phyloP scores from a whole-genome alignment of 1,140 invertebrate species.

The Drosophila oshimai region DNA sequence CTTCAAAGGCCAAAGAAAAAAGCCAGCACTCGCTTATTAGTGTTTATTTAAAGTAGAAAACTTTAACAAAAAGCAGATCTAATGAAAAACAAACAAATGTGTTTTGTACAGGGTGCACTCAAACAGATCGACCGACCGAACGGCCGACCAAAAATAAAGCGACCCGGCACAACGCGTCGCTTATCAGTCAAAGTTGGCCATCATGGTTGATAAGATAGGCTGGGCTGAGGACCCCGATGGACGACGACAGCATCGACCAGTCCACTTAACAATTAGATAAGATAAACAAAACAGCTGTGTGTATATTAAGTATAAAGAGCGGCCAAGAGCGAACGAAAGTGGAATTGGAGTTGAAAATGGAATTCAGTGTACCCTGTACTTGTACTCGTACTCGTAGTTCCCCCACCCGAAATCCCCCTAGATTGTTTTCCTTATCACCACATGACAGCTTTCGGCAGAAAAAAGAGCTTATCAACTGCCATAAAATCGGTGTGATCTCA shows the following conservation, averaged over 20 bases:
- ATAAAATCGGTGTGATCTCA: constrained; percentile 17
- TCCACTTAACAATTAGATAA: constrained; percentile 35
- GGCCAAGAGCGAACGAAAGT: constrained; percentile 50
- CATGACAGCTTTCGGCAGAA: not conserved
- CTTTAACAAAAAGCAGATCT: constrained; percentile 17
- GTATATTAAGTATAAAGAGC: constrained; percentile 18
- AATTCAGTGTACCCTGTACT: constrained; percentile 23
- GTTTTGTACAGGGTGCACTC: not conserved
- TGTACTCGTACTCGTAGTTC: too few relatives aligned
- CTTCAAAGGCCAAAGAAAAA: constrained; percentile 9
- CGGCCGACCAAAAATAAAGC: constrained; percentile 6
- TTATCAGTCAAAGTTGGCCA: constrained; percentile 56
- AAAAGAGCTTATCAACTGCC: constrained; percentile 15
- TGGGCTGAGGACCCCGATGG: not conserved
- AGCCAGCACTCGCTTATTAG: not conserved
- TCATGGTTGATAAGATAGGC: constrained; percentile 46
- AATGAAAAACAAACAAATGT: constrained; percentile 40
- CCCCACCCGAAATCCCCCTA: constrained; percentile 8
- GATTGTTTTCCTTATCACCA: constrained; percentile 1
- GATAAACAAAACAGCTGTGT: constrained; percentile 57
- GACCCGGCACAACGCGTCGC: constrained; percentile 28
- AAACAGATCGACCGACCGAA: constrained; percentile 4
- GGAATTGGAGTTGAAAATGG: constrained; percentile 10
- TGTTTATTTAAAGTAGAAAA: constrained; percentile 28
- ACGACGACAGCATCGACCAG: constrained; percentile 6